Evolutionary conservation across 2,888 invertebrate species (phyloP).

Genomic region (Sthenelais limicola): DNA sequence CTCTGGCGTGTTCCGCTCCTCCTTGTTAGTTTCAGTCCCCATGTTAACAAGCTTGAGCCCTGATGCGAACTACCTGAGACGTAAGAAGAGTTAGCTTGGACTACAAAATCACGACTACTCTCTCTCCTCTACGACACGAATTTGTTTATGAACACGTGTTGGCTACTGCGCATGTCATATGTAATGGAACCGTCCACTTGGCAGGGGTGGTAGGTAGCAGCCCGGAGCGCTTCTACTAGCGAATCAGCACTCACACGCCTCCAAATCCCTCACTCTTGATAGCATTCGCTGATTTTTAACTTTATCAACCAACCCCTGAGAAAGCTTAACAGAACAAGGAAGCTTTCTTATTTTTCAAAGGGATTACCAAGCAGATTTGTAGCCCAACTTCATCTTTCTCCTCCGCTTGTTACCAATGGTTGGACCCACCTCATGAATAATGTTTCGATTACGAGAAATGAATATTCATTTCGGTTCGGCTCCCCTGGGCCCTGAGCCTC

Average conservation of each 20-base stretch:
- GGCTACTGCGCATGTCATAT: conserved; percentile 64
- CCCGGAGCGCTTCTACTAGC: not conserved
- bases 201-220: conserved; percentile 33
- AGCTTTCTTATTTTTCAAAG: too few species aligned
- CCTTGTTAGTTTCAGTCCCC: conserved; percentile 63
- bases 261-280: not conserved
- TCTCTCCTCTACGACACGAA: conserved; percentile 57
- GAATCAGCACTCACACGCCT: not conserved
- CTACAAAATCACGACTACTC: conserved; percentile 55
- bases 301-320: too few species aligned
- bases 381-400: too few species aligned
- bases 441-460: too few species aligned
- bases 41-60: conserved; percentile 57
- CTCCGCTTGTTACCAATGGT: too few species aligned
- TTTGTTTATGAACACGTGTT: conserved; percentile 71
- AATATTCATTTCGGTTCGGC: too few species aligned
- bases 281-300: too few species aligned
- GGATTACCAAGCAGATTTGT: too few species aligned
- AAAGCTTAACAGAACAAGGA: too few species aligned
- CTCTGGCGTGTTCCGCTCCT: conserved; percentile 78
- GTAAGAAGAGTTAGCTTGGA: conserved; percentile 64
- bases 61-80: conserved; percentile 63
- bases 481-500: too few species aligned
- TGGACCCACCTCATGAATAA: too few species aligned
- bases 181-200: conserved; percentile 20